Evolutionary conservation across 2,888 invertebrate genomes (phyloP).

Genomic region (Acleris laterana): DNA sequence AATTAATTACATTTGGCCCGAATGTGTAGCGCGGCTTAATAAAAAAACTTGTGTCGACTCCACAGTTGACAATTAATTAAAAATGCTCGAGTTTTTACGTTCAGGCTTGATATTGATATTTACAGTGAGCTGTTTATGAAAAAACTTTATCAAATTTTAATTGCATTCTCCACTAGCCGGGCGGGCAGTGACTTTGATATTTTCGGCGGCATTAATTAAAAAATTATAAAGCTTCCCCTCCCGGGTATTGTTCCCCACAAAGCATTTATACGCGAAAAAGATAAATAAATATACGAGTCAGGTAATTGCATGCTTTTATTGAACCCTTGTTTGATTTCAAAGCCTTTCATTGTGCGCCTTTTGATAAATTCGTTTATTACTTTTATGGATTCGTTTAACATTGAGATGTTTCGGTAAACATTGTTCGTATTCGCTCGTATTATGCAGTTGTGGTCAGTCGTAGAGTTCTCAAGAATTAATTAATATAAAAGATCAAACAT

Average conservation of each 20-base stretch:
- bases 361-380: conserved; percentile 41
- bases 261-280: conserved; percentile 76
- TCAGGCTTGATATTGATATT: conserved; percentile 30
- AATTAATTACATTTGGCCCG: too few species aligned
- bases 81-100: conserved; percentile 6
- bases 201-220: conserved; percentile 83
- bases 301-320: conserved; percentile 80
- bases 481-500: too few species aligned
- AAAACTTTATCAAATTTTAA: conserved; percentile 70
- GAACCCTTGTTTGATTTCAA: conserved; percentile 79
- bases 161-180: conserved; percentile 72
- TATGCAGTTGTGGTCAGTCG: too few species aligned
- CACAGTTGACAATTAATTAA: not conserved
- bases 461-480: too few species aligned
- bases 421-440: not conserved
- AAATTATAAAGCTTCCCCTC: conserved; percentile 82
- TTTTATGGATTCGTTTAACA: conserved; percentile 18
- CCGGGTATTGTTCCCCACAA: conserved; percentile 73
- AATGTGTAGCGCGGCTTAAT: not conserved
- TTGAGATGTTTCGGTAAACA: not conserved
- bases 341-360: conserved; percentile 68
- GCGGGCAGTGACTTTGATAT: conserved; percentile 81
- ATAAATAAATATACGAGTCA: conserved; percentile 75
- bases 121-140: conserved; percentile 63
- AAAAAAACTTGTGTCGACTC: not conserved